phyloP scores from a whole-genome alignment of 2,797 vertebrate genomes.

The Paramormyrops hopkinsi region DNA sequence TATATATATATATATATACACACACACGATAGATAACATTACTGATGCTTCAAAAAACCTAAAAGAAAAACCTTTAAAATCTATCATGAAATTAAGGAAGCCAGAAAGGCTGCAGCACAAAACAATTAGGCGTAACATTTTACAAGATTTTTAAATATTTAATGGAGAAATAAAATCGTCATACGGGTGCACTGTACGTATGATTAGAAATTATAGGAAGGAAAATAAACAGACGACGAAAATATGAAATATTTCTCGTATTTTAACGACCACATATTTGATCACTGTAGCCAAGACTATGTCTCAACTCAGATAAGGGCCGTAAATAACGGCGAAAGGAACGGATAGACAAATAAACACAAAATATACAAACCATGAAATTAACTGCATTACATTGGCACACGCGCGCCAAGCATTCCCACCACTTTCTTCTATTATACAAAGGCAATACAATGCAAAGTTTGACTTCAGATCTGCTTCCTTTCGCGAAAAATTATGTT shows the following conservation, averaged over 20 bases:
- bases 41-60: not conserved
- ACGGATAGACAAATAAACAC: not conserved
- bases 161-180: not conserved
- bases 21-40: not conserved
- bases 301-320: slow-evolving; percentile 11
- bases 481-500: not conserved
- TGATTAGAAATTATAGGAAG: not conserved
- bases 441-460: slow-evolving; percentile 4
- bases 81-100: not conserved
- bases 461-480: not conserved
- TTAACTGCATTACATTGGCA: not conserved
- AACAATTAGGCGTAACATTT: not conserved
- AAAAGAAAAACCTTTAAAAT: not conserved
- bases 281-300: not conserved
- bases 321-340: not conserved
- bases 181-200: not conserved
- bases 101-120: not conserved
- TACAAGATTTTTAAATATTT: not conserved
- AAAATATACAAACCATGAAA: slow-evolving; percentile 22
- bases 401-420: not conserved
- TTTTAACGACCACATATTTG: not conserved
- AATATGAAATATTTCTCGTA: not conserved
- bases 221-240: not conserved
- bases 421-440: slow-evolving; percentile 5
- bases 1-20: too few species aligned